Conservation (phyloP, 2,888 invertebrate species). For the Oligia fasciuncula region DNA sequence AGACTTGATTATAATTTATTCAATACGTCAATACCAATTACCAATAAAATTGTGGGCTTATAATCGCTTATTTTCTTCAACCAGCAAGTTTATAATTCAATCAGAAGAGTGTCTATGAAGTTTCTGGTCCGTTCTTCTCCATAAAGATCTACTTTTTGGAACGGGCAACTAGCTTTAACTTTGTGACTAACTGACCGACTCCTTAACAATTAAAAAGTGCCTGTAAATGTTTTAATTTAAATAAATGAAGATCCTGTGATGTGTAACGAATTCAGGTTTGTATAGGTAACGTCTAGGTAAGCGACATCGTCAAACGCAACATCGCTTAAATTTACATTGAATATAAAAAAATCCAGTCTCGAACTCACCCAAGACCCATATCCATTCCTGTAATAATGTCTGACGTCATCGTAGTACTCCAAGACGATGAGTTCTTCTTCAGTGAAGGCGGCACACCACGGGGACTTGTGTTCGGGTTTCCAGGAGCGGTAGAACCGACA, state of each 20-base stretch:
- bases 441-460: constrained; percentile 94
- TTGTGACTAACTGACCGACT: neutral
- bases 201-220: neutral
- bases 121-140: neutral
- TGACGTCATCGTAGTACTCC: constrained; percentile 94
- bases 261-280: neutral
- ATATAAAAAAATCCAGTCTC: neutral
- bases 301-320: neutral
- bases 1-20: neutral
- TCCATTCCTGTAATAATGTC: constrained; percentile 91
- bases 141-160: neutral
- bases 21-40: neutral
- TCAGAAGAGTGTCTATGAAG: neutral
- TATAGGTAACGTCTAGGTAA: neutral
- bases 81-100: neutral
- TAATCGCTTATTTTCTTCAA: neutral
- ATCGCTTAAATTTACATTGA: neutral
- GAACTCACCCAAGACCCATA: constrained; percentile 80
- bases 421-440: constrained; percentile 92
- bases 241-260: neutral
- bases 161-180: neutral
- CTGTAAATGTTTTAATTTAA: neutral
- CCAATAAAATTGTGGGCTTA: neutral
- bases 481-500: constrained; percentile 94
- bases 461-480: constrained; percentile 83